A percentile compares a stretch with the other conserved stretches of the same genome.
These are phyloP conservation scores for Acanthopleura granulata DNA, from an alignment of 2,888 invertebrate genomes.

Conservation along the genomic window DNA sequence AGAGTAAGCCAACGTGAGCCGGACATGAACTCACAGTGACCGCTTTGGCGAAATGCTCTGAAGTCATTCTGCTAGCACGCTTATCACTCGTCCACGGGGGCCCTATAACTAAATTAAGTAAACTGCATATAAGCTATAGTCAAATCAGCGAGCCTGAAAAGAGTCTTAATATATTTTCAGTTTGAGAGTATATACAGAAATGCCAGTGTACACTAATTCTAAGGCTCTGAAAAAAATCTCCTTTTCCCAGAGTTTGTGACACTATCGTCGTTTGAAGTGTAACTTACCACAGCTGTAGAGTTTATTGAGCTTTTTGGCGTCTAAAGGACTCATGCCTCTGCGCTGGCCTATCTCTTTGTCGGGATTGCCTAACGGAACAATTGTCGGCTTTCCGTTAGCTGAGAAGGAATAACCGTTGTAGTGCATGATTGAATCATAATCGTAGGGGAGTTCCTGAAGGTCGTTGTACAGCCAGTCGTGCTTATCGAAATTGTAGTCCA, in stretches of 20 bases:
- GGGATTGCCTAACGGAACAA: neutral
- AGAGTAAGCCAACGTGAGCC: too few relatives aligned
- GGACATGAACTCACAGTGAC: too few relatives aligned
- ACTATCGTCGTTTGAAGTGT: neutral
- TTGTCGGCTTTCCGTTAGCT: neutral
- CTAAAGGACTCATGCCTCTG: neutral
- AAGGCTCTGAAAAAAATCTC: too few relatives aligned
- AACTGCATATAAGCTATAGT: too few relatives aligned
- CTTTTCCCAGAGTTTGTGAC: neutral
- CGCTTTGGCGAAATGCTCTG: too few relatives aligned
- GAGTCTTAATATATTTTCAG: too few relatives aligned
- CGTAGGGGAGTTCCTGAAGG: neutral
- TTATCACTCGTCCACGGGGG: too few relatives aligned
- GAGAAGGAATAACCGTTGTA: neutral
- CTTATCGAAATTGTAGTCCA: constrained; percentile 8
- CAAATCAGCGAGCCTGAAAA: too few relatives aligned
- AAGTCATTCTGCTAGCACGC: too few relatives aligned
- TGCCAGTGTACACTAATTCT: too few relatives aligned
- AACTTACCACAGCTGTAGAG: constrained; percentile 1
- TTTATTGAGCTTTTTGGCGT: constrained; percentile 1
- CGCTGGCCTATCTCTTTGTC: neutral
- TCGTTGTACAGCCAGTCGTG: neutral
- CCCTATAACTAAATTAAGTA: too few relatives aligned
- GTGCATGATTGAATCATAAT: neutral
- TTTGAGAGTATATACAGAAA: too few relatives aligned